Base-by-base conservation (phyloP, 2,113 vertebrate genomes). In the Halichoerus grypus region DNA sequence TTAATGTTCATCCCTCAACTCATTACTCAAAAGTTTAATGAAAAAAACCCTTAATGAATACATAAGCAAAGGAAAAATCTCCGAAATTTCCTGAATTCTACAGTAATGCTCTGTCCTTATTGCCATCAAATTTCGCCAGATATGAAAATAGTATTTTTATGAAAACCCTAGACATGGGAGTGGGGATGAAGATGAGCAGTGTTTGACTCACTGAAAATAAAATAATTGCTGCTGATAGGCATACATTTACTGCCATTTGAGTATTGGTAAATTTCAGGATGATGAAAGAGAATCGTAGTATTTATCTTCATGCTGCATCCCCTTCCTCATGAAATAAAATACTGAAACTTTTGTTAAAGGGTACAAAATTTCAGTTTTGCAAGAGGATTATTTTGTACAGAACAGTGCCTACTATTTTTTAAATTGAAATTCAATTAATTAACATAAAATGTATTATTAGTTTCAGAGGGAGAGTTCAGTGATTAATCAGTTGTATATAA, bases 191-290 rank as follows among this genome's bases (percentile, higher is more conserved):
- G 28, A 59, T 72, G 19, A 92, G 57, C n/a, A 46, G 3, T 59
- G 46, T 59, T 26, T 77, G 65, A 89, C 22, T 82, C 15, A 42
- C 13, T 86, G 67, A 82, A 93, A 91, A 80, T 53, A 87, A 85
- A 88, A 83, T 24, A 90, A 61, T 77, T 51, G 53, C 2, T 82
- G 63, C 3, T 65, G 22, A 89, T 55, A 67, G 69, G 22, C 2
- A 36, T 65, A 79, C 39, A 86, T 49, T 31, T 96, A n/a, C 16
- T 67, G 13, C 10, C 11, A 26, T 91, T 84, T 87, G 83, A 90
- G 51, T 79, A 39, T 65, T 94, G 19, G 31, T 93, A 24, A 88
- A 82, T 87, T 71, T 91, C 26, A 51, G 77, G 53, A 95, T 91
- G 42, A 57, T 83, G 28, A 61, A 8, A 33, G 63, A 77, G 39